phyloP scores from a whole-genome alignment of 2,888 invertebrate genomes.

The Amblyteles armatorius region DNA sequence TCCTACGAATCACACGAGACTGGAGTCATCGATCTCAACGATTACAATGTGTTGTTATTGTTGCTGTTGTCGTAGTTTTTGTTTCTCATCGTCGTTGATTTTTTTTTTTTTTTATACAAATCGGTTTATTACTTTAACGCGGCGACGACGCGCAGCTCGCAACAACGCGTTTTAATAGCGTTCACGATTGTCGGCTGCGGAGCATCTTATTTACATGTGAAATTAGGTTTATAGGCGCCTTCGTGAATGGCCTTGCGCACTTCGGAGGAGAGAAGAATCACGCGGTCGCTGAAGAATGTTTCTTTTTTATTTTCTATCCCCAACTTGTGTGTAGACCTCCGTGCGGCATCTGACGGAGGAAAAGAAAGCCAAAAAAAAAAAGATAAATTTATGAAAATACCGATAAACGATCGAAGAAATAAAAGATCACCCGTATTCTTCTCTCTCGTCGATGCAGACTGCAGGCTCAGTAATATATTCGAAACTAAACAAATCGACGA shows the following conservation, averaged over 20 bases:
- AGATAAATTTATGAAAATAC: background rate
- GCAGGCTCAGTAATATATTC: conserved; percentile 25
- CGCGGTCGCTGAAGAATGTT: background rate
- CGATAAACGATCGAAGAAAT: background rate
- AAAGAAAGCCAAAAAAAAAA: conserved; percentile 19
- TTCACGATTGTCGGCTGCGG: conserved; percentile 30
- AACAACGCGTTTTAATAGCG: conserved; percentile 35
- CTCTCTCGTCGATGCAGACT: conserved; percentile 34
- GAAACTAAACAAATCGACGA: conserved; percentile 24
- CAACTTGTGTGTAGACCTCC: background rate
- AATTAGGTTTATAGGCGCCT: conserved; percentile 60
- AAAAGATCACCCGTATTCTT: background rate
- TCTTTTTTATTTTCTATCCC: background rate
- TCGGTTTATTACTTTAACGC: conserved; percentile 62
- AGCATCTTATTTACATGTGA: conserved; percentile 68
- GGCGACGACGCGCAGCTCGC: conserved; percentile 42
- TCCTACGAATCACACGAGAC: conserved; percentile 48
- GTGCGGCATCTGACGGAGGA: background rate
- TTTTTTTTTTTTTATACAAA: conserved; percentile 56
- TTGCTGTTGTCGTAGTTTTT: conserved; percentile 7
- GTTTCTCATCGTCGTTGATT: conserved; percentile 23
- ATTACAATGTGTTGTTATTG: conserved; percentile 29
- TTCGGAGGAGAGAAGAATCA: conserved; percentile 42
- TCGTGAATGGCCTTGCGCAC: conserved; percentile 35
- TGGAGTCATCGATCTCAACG: conserved; percentile 32